Evolutionary conservation across 2,888 invertebrate species (phyloP).

Genomic region (Spodoptera picta): DNA sequence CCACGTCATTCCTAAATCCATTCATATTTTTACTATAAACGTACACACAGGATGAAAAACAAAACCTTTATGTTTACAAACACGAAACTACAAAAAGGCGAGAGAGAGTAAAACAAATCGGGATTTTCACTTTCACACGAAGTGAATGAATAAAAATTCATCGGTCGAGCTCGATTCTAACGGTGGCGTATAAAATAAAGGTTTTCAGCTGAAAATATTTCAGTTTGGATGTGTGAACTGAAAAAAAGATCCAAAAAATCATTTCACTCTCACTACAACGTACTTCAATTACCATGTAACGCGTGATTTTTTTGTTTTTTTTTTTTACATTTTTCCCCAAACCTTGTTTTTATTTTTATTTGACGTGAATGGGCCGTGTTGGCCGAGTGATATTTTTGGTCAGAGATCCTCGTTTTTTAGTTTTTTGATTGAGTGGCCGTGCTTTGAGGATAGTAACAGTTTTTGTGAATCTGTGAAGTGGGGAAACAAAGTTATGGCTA

Average conservation of each 20-base stretch:
- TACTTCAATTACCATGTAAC: conserved; percentile 57
- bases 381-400: conserved; percentile 10
- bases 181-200: conserved; percentile 53
- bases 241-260: conserved; percentile 51
- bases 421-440: conserved; percentile 17
- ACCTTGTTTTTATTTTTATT: conserved; percentile 36
- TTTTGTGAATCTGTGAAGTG: too few relatives aligned
- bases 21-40: conserved; percentile 34
- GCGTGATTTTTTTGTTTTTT: conserved; percentile 42
- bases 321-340: conserved; percentile 29
- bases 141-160: conserved; percentile 59
- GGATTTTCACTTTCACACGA: conserved; percentile 61
- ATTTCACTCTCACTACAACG: conserved; percentile 50
- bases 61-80: conserved; percentile 44
- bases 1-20: conserved; percentile 23
- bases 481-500: too few relatives aligned
- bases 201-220: conserved; percentile 53
- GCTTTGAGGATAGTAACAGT: neutral
- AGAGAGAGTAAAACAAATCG: conserved; percentile 49
- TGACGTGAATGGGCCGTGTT: conserved; percentile 36
- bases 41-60: conserved; percentile 19
- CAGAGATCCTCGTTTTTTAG: conserved; percentile 16
- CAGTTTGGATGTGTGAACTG: conserved; percentile 42
- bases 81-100: conserved; percentile 24
- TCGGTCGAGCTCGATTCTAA: conserved; percentile 60